These are phyloP conservation scores for Drosophila stalkeri DNA, from an alignment of 2,888 invertebrate genomes.

Conservation along the genomic window DNA sequence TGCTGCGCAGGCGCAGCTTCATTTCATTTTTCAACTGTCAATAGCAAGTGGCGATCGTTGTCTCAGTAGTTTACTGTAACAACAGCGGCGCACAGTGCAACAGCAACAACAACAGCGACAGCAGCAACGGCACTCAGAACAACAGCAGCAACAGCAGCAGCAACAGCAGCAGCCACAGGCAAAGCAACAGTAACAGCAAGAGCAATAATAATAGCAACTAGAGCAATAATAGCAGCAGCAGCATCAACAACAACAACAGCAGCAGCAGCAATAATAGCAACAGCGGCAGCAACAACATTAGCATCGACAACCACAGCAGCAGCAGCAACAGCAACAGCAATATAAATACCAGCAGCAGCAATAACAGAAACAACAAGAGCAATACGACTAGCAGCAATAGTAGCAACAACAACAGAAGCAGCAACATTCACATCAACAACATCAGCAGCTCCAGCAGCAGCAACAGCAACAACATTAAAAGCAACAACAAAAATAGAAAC, in stretches of 20 bases:
- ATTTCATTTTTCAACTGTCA: constrained; percentile 57
- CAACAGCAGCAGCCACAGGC: not conserved
- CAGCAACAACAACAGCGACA: constrained; percentile 28
- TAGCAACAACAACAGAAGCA: not conserved
- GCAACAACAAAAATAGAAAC: not conserved
- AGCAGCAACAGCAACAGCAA: not conserved
- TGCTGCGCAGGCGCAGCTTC: constrained; percentile 50
- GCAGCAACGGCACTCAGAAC: constrained; percentile 10
- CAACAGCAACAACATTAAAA: not conserved
- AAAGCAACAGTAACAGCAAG: not conserved
- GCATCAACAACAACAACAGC: not conserved
- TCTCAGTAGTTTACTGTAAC: constrained; percentile 57
- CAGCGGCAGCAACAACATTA: not conserved
- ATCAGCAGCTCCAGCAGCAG: not conserved
- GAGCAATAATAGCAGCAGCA: not conserved
- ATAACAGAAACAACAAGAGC: constrained; percentile 13
- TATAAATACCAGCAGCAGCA: not conserved
- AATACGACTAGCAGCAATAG: constrained; percentile 19
- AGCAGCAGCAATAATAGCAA: not conserved
- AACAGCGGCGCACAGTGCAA: constrained; percentile 50
- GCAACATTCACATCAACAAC: not conserved
- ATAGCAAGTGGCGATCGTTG: constrained; percentile 37
- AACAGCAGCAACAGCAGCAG: constrained; percentile 2
- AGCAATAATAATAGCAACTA: not conserved
- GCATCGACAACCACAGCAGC: not conserved